Conservation (phyloP, 2,797 vertebrate genomes). For the Fratercula arctica region DNA sequence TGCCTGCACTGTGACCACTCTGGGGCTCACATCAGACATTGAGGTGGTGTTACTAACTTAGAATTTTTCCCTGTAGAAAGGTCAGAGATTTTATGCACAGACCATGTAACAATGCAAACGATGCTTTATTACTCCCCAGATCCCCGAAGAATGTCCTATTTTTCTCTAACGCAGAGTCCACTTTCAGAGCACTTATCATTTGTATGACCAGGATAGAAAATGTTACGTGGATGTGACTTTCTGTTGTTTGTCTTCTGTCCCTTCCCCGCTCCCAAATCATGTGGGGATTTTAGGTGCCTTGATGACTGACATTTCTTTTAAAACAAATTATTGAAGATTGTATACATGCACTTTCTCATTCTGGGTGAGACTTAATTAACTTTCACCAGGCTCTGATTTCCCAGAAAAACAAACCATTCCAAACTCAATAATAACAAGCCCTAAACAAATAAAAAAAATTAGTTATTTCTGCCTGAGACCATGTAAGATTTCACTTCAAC, state of each 20-base stretch:
- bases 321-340: background rate
- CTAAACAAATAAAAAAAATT: background rate
- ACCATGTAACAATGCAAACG: rapidly evolving
- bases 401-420: background rate
- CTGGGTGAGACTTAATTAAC: background rate
- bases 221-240: background rate
- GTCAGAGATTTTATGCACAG: background rate
- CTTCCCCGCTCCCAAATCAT: background rate
- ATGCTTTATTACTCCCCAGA: background rate
- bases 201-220: background rate
- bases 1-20: background rate
- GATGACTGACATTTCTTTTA: background rate
- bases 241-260: background rate
- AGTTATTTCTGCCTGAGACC: background rate
- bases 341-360: background rate
- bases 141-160: background rate
- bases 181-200: background rate
- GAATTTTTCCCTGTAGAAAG: background rate
- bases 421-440: background rate
- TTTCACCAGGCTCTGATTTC: background rate
- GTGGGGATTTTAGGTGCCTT: background rate
- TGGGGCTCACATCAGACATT: background rate
- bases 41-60: background rate
- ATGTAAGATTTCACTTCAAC: background rate
- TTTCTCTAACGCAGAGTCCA: background rate